Evolutionary conservation across 2,888 invertebrate species (phyloP).

Genomic region (Ptychoptera albimana): DNA sequence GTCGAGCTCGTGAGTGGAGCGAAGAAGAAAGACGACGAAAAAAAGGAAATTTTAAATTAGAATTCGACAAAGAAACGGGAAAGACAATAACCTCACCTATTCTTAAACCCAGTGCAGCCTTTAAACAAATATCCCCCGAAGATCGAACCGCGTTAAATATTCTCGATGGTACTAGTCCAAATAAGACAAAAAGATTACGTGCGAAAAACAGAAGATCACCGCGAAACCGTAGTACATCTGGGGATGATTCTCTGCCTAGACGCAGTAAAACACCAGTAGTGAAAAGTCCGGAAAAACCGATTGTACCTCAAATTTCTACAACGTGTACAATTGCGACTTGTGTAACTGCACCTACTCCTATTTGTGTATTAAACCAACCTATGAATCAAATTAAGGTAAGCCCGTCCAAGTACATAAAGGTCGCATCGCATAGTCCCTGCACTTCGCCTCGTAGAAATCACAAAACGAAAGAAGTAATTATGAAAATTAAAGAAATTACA

Average conservation of each 20-base stretch:
- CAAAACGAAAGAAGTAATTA: constrained; percentile 18
- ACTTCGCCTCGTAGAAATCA: constrained; percentile 12
- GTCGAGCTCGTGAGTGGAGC: constrained; percentile 35
- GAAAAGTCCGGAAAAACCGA: constrained; percentile 10
- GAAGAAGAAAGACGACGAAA: constrained; percentile 55
- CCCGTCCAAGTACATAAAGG: constrained; percentile 27
- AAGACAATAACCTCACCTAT: constrained; percentile 31
- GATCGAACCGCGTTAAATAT: constrained; percentile 15
- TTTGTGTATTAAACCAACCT: background rate
- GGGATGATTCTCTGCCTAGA: constrained; percentile 20
- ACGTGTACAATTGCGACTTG: background rate
- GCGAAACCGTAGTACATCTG: constrained; percentile 19
- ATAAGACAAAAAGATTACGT: constrained; percentile 29
- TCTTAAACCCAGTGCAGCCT: constrained; percentile 16
- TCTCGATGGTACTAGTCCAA: constrained; percentile 24
- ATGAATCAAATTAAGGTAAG: constrained; percentile 22
- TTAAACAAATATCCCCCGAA: constrained; percentile 22
- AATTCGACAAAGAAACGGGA: constrained; percentile 31
- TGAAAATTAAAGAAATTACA: constrained; percentile 31
- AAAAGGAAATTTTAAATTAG: constrained; percentile 61
- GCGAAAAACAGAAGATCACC: constrained; percentile 29
- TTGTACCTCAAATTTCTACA: background rate
- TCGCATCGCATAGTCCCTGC: constrained; percentile 3
- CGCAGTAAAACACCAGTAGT: constrained; percentile 4
- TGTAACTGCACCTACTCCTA: background rate